A percentile compares a stretch with the other conserved stretches of the same genome.
Evolutionary conservation across 2,888 invertebrate species (phyloP).

Genomic region (Carpatolechia fugitivella): DNA sequence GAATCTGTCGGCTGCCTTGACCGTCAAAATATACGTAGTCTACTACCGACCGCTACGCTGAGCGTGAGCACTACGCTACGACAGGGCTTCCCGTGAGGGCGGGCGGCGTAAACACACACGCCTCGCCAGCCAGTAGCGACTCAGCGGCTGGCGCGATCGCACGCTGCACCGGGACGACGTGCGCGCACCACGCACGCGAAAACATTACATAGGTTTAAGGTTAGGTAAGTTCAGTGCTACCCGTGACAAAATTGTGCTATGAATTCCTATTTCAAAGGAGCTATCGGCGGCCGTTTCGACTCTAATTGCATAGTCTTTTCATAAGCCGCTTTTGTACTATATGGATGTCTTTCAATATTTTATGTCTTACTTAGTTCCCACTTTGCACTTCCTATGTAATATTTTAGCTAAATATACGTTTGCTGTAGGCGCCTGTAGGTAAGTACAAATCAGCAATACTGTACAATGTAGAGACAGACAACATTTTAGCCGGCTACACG

Average conservation of each 20-base stretch:
- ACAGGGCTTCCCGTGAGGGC: constrained; percentile 2
- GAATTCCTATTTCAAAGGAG: neutral
- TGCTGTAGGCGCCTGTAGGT: neutral
- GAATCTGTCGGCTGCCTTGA: neutral
- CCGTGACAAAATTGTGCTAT: neutral
- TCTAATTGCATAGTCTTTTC: neutral
- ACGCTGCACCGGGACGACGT: neutral
- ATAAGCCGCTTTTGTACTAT: neutral
- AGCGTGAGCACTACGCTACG: neutral
- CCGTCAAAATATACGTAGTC: neutral
- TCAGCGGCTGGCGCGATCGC: neutral
- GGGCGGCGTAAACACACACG: neutral
- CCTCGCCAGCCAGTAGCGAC: neutral
- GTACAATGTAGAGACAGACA: neutral
- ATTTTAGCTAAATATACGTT: neutral
- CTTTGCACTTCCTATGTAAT: neutral
- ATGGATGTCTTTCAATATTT: neutral
- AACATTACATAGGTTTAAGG: neutral
- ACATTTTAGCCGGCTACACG: neutral
- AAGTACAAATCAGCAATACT: neutral
- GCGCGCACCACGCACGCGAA: neutral
- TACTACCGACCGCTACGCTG: neutral
- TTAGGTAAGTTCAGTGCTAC: constrained; percentile 2
- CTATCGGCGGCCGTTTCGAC: neutral
- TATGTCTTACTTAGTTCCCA: neutral